Evolutionary conservation across 1,140 invertebrate genomes (phyloP).

Genomic region (Trichoplusia ni): DNA sequence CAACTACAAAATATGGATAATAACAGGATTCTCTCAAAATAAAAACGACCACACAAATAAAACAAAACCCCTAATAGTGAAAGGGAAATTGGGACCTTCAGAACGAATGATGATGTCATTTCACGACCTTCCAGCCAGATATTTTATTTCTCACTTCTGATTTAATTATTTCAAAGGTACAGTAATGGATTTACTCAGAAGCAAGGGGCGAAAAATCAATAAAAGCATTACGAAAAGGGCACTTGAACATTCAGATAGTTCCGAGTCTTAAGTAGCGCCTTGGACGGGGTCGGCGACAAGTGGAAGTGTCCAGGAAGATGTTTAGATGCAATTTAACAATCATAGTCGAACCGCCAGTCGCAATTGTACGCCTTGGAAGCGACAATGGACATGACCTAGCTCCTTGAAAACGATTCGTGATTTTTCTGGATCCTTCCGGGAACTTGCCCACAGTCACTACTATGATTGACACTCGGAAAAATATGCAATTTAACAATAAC

Average conservation of each 20-base stretch:
- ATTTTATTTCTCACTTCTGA: no score
- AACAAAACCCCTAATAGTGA: not conserved
- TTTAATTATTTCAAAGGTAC: no score
- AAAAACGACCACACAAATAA: not conserved
- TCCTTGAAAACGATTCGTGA: not conserved
- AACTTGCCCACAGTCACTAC: no score
- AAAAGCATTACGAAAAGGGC: no score
- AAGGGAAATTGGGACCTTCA: slow-evolving; percentile 10
- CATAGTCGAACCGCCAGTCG: slow-evolving; percentile 1
- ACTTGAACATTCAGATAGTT: not conserved
- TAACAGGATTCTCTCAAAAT: not conserved
- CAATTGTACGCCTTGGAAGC: slow-evolving; percentile 17
- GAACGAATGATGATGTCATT: slow-evolving; percentile 16
- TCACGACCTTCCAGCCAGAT: no score
- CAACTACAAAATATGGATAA: not conserved
- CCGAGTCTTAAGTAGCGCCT: not conserved
- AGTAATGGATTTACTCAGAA: no score
- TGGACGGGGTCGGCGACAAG: not conserved
- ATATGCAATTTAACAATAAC: slow-evolving; percentile 23
- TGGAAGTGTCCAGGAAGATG: slow-evolving; percentile 30
- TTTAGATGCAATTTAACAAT: slow-evolving; percentile 39
- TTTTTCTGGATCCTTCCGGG: not conserved
- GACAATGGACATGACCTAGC: slow-evolving; percentile 9
- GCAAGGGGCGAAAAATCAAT: no score
- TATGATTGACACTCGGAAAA: no score